Evolutionary conservation across 2,797 vertebrate genomes (phyloP).

Genomic region (Mus minutoides): DNA sequence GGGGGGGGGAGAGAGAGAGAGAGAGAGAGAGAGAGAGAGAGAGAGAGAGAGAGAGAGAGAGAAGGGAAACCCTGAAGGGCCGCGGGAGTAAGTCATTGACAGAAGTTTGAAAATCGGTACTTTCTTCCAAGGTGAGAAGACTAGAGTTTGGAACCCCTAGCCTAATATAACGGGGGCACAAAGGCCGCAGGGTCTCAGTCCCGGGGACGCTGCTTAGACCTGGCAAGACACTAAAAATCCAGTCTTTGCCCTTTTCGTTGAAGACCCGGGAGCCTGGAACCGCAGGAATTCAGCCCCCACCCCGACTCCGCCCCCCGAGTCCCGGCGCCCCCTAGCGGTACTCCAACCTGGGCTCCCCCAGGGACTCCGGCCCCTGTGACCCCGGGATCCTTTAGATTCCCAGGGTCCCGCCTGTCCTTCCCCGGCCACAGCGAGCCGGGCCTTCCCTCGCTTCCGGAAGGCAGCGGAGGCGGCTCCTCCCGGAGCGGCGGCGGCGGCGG

Average conservation of each 20-base stretch:
- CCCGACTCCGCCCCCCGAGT: constrained; percentile 23
- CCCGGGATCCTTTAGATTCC: neutral
- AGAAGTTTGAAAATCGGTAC: neutral
- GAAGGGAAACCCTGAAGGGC: neutral
- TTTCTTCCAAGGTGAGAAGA: neutral
- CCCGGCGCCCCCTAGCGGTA: constrained; percentile 71
- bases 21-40: neutral
- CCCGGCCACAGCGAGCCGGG: neutral
- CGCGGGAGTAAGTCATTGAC: neutral
- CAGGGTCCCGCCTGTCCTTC: neutral
- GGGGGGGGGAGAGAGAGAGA: neutral
- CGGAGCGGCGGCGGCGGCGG: constrained; percentile 68
- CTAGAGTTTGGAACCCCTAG: neutral
- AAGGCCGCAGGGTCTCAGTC: neutral
- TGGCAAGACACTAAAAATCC: neutral
- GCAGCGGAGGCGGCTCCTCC: constrained; percentile 71
- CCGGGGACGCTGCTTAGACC: neutral
- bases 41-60: neutral
- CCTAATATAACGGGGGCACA: neutral
- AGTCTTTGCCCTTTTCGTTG: neutral
- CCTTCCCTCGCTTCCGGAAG: constrained; percentile 72
- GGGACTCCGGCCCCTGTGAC: neutral
- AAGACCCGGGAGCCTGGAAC: constrained; percentile 47
- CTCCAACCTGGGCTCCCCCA: neutral
- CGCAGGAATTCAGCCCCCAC: constrained; percentile 74